Percentiles rank a stretch among this genome's conserved stretches.
phyloP scores from a whole-genome alignment of 2,113 vertebrate genomes.

The Sitta europaea region DNA sequence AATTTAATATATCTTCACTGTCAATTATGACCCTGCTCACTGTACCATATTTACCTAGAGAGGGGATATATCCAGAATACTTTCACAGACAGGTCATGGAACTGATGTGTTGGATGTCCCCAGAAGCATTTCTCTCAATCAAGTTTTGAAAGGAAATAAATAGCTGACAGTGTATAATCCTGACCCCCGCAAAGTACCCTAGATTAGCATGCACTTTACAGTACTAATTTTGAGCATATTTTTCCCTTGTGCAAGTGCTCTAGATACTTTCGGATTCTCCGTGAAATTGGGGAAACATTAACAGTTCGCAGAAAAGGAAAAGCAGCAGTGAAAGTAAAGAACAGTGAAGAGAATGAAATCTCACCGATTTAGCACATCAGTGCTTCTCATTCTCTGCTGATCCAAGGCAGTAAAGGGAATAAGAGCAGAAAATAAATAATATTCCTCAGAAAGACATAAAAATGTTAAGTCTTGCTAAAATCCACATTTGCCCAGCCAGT shows the following conservation, averaged over 20 bases:
- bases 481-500: background rate
- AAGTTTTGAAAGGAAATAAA: background rate
- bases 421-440: slow-evolving; percentile 35
- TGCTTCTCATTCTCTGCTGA: slow-evolving; percentile 12
- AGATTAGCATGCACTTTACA: background rate
- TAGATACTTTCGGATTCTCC: background rate
- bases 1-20: background rate
- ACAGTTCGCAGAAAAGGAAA: background rate
- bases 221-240: background rate
- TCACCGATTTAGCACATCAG: slow-evolving; percentile 8
- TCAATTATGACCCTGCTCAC: background rate
- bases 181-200: background rate
- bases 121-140: background rate
- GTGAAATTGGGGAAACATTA: background rate
- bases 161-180: background rate
- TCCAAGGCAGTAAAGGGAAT: slow-evolving; percentile 46
- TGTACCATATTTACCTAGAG: background rate
- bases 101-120: background rate
- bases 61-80: background rate
- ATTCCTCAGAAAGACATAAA: slow-evolving; percentile 42
- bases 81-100: background rate
- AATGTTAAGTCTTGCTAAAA: background rate
- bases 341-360: slow-evolving; percentile 40
- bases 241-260: background rate
- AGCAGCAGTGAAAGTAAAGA: background rate